These are phyloP conservation scores for Anoplolepis gracilipes DNA, from an alignment of 1,140 invertebrate species.

Conservation along the genomic window DNA sequence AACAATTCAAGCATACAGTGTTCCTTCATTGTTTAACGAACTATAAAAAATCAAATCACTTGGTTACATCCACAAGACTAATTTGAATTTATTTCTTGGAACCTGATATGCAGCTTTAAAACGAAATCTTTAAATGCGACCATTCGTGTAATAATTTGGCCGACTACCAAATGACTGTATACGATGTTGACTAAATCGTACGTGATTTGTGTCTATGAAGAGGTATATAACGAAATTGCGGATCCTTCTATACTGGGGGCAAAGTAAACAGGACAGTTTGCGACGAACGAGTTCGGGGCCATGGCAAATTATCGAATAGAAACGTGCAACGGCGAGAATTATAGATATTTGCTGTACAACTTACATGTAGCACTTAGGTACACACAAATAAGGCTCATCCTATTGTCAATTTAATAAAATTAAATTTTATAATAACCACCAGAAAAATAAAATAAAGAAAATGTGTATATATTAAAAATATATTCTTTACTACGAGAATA, in stretches of 20 bases:
- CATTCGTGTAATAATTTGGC: not conserved
- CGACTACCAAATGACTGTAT: constrained; percentile 20
- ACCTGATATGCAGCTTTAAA: not conserved
- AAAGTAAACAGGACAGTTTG: constrained; percentile 34
- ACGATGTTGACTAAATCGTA: constrained; percentile 48
- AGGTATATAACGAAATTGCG: constrained; percentile 29
- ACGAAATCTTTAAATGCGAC: not conserved
- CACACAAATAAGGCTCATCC: not conserved
- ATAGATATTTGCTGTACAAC: not conserved
- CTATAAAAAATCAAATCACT: not conserved
- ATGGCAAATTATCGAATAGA: not conserved
- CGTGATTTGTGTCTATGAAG: constrained; percentile 17
- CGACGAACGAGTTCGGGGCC: not conserved
- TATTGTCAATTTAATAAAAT: not conserved
- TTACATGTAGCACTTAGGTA: not conserved
- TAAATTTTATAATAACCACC: not conserved
- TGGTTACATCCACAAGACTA: not conserved
- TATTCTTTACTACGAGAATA: not conserved
- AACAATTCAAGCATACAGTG: not conserved
- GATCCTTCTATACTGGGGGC: not conserved
- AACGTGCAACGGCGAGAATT: not conserved
- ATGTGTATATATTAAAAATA: not conserved
- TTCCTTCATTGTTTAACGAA: constrained; percentile 6
- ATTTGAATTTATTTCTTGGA: not conserved
- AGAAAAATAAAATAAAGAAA: not conserved